A percentile compares a stretch with the other conserved stretches of the same genome.
phyloP scores from a whole-genome alignment of 2,113 vertebrate genomes.

The Saccopteryx bilineata region DNA sequence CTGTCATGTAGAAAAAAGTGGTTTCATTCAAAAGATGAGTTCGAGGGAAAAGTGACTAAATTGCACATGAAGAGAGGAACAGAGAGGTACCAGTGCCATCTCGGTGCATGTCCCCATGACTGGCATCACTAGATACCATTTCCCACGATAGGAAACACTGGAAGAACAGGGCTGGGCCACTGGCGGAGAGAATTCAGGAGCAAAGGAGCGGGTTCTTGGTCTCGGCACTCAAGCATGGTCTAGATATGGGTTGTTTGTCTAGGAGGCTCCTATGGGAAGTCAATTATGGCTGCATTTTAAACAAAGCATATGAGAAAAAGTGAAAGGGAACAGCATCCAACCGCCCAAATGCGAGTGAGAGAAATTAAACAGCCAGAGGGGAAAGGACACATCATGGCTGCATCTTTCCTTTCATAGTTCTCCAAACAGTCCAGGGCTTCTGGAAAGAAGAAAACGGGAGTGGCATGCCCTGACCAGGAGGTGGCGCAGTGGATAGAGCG shows the following conservation, averaged over 20 bases:
- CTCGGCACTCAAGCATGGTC: background rate
- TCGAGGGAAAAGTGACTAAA: background rate
- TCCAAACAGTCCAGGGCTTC: background rate
- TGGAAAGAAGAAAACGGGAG: background rate
- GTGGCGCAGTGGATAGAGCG: no score
- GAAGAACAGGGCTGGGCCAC: background rate
- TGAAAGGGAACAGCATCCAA: background rate
- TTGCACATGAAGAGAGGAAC: background rate
- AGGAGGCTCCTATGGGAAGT: background rate
- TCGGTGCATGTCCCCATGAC: background rate
- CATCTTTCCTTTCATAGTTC: background rate
- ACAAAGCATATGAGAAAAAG: background rate
- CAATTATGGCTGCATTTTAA: background rate
- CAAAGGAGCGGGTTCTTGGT: background rate
- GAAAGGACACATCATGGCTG: background rate
- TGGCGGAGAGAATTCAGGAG: background rate
- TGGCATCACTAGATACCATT: background rate
- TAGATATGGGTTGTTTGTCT: background rate
- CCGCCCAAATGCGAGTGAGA: background rate
- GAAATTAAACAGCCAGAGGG: background rate
- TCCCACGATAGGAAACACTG: background rate
- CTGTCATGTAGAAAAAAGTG: background rate
- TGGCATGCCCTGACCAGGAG: no score
- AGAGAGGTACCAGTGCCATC: background rate
- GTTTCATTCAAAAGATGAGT: background rate